Evolutionary conservation across 2,888 invertebrate species (phyloP).

Genomic region (Macrophya annulata): DNA sequence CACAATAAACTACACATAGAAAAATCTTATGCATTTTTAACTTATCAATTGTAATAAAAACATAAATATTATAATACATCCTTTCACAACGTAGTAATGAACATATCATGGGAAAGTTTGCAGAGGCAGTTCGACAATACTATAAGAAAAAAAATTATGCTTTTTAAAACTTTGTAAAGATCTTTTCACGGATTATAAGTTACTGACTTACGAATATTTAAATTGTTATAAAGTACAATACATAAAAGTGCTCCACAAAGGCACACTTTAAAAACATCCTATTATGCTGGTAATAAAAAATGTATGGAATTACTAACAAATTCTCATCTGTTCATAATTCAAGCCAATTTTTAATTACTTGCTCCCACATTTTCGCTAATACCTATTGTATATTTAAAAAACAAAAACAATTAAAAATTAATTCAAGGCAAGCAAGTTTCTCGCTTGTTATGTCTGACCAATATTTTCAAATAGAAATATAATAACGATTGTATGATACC

Average conservation of each 20-base stretch:
- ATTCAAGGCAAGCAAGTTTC: slow-evolving; percentile 16
- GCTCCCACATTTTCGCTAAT: slow-evolving; percentile 4
- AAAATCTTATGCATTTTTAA: slow-evolving; percentile 12
- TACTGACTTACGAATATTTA: slow-evolving; percentile 25
- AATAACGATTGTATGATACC: background rate
- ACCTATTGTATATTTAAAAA: slow-evolving; percentile 11
- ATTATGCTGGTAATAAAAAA: slow-evolving; percentile 19
- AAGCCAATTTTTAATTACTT: slow-evolving; percentile 8
- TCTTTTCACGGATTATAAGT: background rate
- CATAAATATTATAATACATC: background rate
- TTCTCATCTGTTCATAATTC: background rate
- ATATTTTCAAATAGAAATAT: background rate
- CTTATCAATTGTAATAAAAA: background rate
- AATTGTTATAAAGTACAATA: slow-evolving; percentile 4
- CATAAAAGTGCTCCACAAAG: slow-evolving; percentile 20
- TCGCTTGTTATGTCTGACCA: background rate
- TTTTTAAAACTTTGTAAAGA: background rate
- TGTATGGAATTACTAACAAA: background rate
- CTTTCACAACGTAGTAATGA: background rate
- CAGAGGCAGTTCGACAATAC: background rate
- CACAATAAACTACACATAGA: slow-evolving; percentile 24
- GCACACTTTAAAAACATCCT: slow-evolving; percentile 42
- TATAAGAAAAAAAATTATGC: slow-evolving; percentile 1
- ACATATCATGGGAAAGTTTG: background rate
- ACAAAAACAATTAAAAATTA: slow-evolving; percentile 16